These are phyloP conservation scores for Amblyteles armatorius DNA, from an alignment of 2,888 invertebrate species.

Conservation along the genomic window DNA sequence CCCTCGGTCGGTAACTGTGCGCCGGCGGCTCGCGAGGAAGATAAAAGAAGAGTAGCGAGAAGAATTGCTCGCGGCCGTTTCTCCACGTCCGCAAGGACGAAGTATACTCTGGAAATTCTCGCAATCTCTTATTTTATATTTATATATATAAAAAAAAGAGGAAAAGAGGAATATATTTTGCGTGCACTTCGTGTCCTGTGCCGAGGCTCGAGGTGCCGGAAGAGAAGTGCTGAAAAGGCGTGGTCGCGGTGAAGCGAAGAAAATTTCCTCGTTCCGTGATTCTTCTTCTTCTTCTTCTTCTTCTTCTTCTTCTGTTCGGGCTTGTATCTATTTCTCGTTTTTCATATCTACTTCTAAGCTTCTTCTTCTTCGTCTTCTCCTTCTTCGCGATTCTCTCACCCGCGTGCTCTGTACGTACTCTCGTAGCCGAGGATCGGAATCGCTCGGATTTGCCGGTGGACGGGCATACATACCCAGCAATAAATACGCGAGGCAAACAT, in stretches of 20 bases:
- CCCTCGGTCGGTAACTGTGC: slow-evolving; percentile 69
- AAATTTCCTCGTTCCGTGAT: slow-evolving; percentile 53
- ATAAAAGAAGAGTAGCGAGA: slow-evolving; percentile 6
- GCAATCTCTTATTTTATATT: slow-evolving; percentile 6
- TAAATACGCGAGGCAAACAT: slow-evolving; percentile 77
- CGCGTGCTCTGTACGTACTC: slow-evolving; percentile 50
- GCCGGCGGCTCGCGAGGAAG: neutral
- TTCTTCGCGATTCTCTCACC: slow-evolving; percentile 49
- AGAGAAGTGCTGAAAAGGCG: slow-evolving; percentile 56
- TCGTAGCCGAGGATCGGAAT: slow-evolving; percentile 35
- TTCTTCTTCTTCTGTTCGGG: slow-evolving; percentile 14
- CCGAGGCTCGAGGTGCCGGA: slow-evolving; percentile 52
- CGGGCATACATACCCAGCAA: slow-evolving; percentile 68
- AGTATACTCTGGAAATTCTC: slow-evolving; percentile 24
- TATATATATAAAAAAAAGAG: neutral
- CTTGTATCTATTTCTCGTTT: slow-evolving; percentile 41
- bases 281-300: slow-evolving; percentile 16
- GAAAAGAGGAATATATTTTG: slow-evolving; percentile 3
- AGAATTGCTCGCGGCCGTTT: slow-evolving; percentile 78
- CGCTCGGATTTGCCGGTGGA: slow-evolving; percentile 26
- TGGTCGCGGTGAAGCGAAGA: slow-evolving; percentile 48
- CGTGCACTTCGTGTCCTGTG: neutral
- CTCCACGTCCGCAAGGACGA: slow-evolving; percentile 79
- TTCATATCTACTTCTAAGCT: slow-evolving; percentile 39
- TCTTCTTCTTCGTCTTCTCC: slow-evolving; percentile 40